Percentiles rank a stretch among this genome's conserved stretches.
phyloP scores from a whole-genome alignment of 2,797 vertebrate genomes.

The Corythornis leucogaster region DNA sequence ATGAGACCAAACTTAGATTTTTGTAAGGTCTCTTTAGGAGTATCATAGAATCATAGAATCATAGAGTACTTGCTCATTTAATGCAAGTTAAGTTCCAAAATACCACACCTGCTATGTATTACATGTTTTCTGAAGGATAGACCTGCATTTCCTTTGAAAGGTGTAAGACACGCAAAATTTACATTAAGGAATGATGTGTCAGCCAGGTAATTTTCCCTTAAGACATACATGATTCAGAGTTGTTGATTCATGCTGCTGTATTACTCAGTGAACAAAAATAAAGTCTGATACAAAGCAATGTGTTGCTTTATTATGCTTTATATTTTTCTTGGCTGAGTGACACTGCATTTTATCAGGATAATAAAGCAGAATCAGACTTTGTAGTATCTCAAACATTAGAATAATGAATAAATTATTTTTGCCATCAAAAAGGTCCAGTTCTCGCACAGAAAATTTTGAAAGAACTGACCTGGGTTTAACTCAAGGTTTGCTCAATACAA shows the following conservation, averaged over 20 bases:
- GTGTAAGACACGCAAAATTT: constrained; percentile 9
- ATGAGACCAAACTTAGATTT: neutral
- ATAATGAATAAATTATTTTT: neutral
- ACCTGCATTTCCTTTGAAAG: constrained; percentile 16
- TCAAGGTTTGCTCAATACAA: neutral
- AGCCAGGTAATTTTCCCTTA: neutral
- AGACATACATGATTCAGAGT: constrained; percentile 5
- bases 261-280: neutral
- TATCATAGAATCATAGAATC: too few relatives aligned
- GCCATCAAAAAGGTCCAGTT: neutral
- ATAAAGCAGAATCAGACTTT: neutral
- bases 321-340: neutral
- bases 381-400: neutral
- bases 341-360: neutral
- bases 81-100: neutral
- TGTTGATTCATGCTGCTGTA: neutral
- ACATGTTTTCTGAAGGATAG: constrained; percentile 10
- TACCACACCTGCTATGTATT: neutral
- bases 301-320: neutral
- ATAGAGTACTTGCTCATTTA: neutral
- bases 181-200: constrained; percentile 1
- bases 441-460: neutral
- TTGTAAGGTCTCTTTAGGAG: neutral
- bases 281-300: neutral
- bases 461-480: neutral